These are phyloP conservation scores for Pterois miles DNA, from an alignment of 2,797 vertebrate genomes.

Conservation along the genomic window DNA sequence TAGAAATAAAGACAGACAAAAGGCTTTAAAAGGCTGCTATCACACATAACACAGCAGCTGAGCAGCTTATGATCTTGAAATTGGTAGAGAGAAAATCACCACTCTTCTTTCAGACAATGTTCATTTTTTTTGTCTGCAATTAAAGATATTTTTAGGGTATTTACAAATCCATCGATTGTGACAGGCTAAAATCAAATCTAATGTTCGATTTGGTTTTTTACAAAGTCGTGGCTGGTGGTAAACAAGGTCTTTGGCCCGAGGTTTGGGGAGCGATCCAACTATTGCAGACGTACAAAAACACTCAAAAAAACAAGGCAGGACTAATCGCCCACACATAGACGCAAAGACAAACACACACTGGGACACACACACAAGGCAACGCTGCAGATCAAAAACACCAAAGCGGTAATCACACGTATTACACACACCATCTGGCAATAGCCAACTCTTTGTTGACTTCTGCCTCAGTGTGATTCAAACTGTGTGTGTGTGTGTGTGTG, in stretches of 20 bases:
- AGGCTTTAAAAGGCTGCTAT: conserved; percentile 65
- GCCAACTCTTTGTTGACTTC: conserved; percentile 57
- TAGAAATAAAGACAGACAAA: conserved; percentile 58
- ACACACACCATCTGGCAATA: conserved; percentile 67
- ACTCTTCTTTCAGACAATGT: conserved; percentile 18
- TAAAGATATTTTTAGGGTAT: conserved; percentile 40
- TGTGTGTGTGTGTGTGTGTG: conserved; percentile 14
- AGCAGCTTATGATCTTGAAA: conserved; percentile 62
- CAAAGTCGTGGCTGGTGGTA: conserved; percentile 30
- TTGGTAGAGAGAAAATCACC: conserved; percentile 33
- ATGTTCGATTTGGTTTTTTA: conserved; percentile 10
- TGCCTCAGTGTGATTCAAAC: conserved; percentile 46
- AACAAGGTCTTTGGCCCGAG: conserved; percentile 39
- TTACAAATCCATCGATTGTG: conserved; percentile 18
- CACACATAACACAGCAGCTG: conserved; percentile 60
- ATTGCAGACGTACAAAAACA: conserved; percentile 22
- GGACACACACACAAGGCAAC: conserved; percentile 26
- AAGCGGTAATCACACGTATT: conserved; percentile 60
- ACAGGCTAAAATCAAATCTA: neutral
- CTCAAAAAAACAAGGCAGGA: conserved; percentile 25
- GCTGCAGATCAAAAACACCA: conserved; percentile 55
- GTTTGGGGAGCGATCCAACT: conserved; percentile 32
- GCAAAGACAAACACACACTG: conserved; percentile 43
- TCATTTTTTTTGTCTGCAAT: conserved; percentile 31
- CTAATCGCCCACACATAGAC: conserved; percentile 53